These are phyloP conservation scores for Eupithecia insigniata DNA, from an alignment of 2,888 invertebrate genomes.

Conservation along the genomic window DNA sequence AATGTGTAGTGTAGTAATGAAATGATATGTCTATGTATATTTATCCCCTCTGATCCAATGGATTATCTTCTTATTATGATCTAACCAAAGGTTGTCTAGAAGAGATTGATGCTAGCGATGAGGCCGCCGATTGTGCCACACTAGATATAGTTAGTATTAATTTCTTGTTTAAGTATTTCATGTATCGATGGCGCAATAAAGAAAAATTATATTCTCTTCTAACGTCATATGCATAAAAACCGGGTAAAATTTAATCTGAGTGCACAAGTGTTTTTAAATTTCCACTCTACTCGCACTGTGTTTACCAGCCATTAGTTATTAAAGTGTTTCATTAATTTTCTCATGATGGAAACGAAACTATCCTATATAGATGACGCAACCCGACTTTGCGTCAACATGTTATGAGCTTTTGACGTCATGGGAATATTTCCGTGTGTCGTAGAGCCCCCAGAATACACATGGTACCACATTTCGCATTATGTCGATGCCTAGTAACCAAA, in stretches of 20 bases:
- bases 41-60: too few species aligned
- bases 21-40: too few species aligned
- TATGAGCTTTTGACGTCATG: slow-evolving; percentile 10
- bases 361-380: slow-evolving; percentile 4
- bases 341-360: not conserved
- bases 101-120: too few species aligned
- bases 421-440: slow-evolving; percentile 1
- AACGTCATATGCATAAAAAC: not conserved
- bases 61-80: too few species aligned
- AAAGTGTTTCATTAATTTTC: not conserved
- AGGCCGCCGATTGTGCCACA: too few species aligned
- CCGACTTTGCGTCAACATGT: slow-evolving; percentile 2
- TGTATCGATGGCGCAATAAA: too few species aligned
- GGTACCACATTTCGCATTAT: not conserved
- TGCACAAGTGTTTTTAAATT: not conserved
- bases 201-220: too few species aligned
- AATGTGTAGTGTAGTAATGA: too few species aligned
- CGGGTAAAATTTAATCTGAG: not conserved
- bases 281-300: not conserved
- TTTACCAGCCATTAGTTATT: not conserved
- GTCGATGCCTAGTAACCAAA: not conserved
- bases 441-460: not conserved
- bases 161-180: too few species aligned
- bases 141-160: too few species aligned
- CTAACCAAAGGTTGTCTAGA: too few species aligned